phyloP scores from a whole-genome alignment of 2,888 invertebrate species.

The Dynastes hyllus region DNA sequence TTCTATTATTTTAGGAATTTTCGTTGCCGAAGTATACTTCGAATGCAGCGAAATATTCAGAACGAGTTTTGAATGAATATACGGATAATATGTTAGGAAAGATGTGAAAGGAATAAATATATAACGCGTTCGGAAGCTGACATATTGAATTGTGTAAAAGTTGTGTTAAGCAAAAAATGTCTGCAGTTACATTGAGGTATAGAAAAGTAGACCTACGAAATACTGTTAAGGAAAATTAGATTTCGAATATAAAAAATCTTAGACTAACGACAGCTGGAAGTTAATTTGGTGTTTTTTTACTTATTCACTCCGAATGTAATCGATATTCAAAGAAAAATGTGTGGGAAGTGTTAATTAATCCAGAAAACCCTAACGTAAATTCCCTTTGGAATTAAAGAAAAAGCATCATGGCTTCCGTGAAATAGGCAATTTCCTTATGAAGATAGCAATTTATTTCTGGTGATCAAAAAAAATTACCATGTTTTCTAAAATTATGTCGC shows the following conservation, averaged over 20 bases:
- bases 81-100: constrained; percentile 7
- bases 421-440: no score
- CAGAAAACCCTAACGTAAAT: no score
- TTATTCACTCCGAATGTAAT: no score
- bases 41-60: constrained; percentile 9
- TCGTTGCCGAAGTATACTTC: not conserved
- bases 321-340: no score
- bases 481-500: no score
- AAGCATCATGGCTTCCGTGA: no score
- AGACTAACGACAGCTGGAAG: not conserved
- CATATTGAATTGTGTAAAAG: not conserved
- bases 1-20: constrained; percentile 13
- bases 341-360: no score
- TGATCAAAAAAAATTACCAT: no score
- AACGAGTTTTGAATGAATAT: constrained; percentile 4
- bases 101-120: constrained; percentile 15
- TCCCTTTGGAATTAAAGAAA: no score
- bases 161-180: not conserved
- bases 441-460: no score
- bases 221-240: not conserved
- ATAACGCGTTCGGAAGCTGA: not conserved
- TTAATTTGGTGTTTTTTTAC: no score
- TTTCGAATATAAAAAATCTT: not conserved
- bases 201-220: not conserved
- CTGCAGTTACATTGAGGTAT: not conserved